Evolutionary conservation across 2,888 invertebrate species (phyloP).

Genomic region (Cephus runcator): DNA sequence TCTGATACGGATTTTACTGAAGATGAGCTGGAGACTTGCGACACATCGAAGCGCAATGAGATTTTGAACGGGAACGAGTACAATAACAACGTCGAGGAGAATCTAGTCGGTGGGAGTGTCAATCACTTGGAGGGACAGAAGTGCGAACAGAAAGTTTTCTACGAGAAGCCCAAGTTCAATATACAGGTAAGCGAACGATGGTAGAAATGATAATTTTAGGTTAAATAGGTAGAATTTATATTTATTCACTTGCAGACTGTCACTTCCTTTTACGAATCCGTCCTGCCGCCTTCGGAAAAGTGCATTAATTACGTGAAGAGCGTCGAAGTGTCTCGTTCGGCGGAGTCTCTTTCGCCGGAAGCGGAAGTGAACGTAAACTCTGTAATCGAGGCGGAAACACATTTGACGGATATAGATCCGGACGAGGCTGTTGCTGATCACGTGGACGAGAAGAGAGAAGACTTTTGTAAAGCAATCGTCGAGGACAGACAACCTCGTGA

Average conservation of each 20-base stretch:
- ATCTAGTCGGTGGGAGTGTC: slow-evolving; percentile 64
- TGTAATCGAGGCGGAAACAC: slow-evolving; percentile 26
- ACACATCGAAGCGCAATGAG: slow-evolving; percentile 69
- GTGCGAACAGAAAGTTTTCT: slow-evolving; percentile 69
- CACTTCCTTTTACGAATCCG: slow-evolving; percentile 51
- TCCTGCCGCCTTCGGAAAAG: slow-evolving; percentile 56
- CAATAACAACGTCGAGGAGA: slow-evolving; percentile 59
- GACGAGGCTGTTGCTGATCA: slow-evolving; percentile 16
- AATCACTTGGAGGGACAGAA: slow-evolving; percentile 68
- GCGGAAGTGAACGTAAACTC: slow-evolving; percentile 32
- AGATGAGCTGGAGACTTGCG: slow-evolving; percentile 66
- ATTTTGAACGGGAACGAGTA: slow-evolving; percentile 67
- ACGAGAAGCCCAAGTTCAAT: slow-evolving; percentile 70
- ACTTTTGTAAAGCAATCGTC: slow-evolving; percentile 29
- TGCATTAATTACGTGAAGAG: slow-evolving; percentile 61
- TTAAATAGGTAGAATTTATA: slow-evolving; percentile 14
- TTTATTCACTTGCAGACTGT: slow-evolving; percentile 58
- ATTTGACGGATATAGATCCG: slow-evolving; percentile 15
- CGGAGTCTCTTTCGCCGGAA: slow-evolving; percentile 29
- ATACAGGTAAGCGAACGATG: slow-evolving; percentile 56
- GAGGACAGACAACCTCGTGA: slow-evolving; percentile 32
- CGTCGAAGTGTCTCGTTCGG: slow-evolving; percentile 42
- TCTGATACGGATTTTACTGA: slow-evolving; percentile 66
- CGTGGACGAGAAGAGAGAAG: slow-evolving; percentile 12
- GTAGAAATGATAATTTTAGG: slow-evolving; percentile 51